A percentile compares a stretch with the other conserved stretches of the same genome.
These are phyloP conservation scores for Ophiodon elongatus DNA, from an alignment of 2,113 vertebrate species.

Conservation along the genomic window DNA sequence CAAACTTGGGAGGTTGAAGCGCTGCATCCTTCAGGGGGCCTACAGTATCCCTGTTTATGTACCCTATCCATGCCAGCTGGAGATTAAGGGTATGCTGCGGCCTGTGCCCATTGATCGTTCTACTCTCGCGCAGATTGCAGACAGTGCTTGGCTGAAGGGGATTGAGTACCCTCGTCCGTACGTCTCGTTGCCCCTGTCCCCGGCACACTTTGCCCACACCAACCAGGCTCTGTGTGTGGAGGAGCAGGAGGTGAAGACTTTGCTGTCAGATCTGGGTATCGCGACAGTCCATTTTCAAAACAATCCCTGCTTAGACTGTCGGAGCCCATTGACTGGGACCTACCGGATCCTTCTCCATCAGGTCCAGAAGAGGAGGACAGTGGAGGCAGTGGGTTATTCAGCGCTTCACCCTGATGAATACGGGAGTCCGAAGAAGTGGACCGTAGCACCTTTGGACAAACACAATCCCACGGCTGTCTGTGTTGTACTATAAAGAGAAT, in stretches of 20 bases:
- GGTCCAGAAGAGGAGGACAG: slow-evolving; percentile 78
- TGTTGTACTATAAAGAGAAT: slow-evolving; percentile 67
- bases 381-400: slow-evolving; percentile 76
- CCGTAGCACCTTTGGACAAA: slow-evolving; percentile 54
- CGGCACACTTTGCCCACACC: slow-evolving; percentile 71
- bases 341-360: slow-evolving; percentile 85
- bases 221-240: slow-evolving; percentile 68
- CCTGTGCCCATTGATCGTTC: slow-evolving; percentile 78
- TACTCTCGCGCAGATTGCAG: slow-evolving; percentile 71
- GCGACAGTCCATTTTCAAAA: slow-evolving; percentile 77
- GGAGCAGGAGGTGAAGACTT: slow-evolving; percentile 79
- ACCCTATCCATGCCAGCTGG: slow-evolving; percentile 73
- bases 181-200: slow-evolving; percentile 61
- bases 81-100: slow-evolving; percentile 81
- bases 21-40: slow-evolving; percentile 81
- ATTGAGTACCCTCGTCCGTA: slow-evolving; percentile 76
- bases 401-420: slow-evolving; percentile 71
- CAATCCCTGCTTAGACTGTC: slow-evolving; percentile 71
- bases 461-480: slow-evolving; percentile 79
- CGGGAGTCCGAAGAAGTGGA: slow-evolving; percentile 43
- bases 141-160: slow-evolving; percentile 79
- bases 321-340: slow-evolving; percentile 80
- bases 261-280: slow-evolving; percentile 76
- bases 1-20: slow-evolving; percentile 80
- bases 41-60: slow-evolving; percentile 82